Evolutionary conservation across 2,797 vertebrate species (phyloP).

Genomic region (Falco berigora): DNA sequence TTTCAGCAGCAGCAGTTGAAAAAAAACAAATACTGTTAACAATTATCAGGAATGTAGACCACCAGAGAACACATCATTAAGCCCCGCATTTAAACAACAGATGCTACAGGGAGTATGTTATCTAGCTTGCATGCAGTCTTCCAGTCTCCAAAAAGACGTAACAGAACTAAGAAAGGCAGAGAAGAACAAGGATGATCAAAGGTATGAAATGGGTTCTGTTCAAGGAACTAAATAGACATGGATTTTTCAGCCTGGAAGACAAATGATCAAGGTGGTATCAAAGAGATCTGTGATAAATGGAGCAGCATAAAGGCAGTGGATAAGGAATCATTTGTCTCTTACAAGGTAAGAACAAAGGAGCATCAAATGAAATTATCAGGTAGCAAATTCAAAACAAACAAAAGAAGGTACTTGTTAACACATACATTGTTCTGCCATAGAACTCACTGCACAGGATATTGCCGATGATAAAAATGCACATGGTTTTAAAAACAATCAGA

Average conservation of each 20-base stretch:
- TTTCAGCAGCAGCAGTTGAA: neutral
- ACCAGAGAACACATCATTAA: neutral
- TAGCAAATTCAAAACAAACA: slow-evolving; percentile 20
- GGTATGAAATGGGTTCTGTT: slow-evolving; percentile 8
- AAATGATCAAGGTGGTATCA: slow-evolving; percentile 37
- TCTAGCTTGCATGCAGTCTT: neutral
- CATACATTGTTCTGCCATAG: neutral
- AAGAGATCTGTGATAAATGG: slow-evolving; percentile 38
- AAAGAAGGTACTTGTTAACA: neutral
- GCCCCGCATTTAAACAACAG: neutral
- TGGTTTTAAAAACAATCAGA: neutral
- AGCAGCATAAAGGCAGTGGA: neutral
- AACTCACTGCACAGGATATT: neutral
- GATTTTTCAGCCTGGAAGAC: slow-evolving; percentile 39
- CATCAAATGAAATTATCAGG: slow-evolving; percentile 17
- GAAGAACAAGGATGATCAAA: slow-evolving; percentile 47
- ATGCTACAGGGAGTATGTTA: neutral
- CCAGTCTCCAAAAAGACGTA: neutral
- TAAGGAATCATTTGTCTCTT: slow-evolving; percentile 39
- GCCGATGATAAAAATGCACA: neutral
- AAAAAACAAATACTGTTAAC: neutral
- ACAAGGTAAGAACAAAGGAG: slow-evolving; percentile 14
- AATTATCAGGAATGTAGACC: neutral
- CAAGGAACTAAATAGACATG: slow-evolving; percentile 10
- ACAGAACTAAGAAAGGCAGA: neutral